Conservation (phyloP, 2,797 vertebrate genomes). For the Alca torda region DNA sequence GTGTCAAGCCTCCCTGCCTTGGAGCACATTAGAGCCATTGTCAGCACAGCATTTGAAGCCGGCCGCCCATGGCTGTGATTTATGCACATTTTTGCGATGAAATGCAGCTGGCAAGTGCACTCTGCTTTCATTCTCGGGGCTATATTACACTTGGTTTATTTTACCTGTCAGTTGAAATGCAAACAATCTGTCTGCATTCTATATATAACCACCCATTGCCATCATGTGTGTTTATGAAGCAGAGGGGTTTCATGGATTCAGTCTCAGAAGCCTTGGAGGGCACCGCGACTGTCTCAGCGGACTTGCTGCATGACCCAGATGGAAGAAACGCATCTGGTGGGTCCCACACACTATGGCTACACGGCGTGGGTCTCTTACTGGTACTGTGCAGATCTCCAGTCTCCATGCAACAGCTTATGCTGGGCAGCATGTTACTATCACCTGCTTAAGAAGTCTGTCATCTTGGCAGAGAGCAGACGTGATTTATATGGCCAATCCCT, state of each 20-base stretch:
- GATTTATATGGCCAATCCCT: background rate
- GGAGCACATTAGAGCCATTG: background rate
- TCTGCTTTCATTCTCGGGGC: background rate
- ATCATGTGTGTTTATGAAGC: background rate
- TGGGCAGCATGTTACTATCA: background rate
- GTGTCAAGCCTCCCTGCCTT: background rate
- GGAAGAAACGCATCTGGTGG: background rate
- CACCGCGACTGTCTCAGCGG: background rate
- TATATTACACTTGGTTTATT: background rate
- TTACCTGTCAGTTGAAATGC: conserved; percentile 29
- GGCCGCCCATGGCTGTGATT: background rate
- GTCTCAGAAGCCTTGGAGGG: background rate
- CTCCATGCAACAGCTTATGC: background rate
- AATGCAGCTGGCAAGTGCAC: conserved; percentile 5
- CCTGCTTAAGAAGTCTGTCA: background rate
- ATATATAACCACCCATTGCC: background rate
- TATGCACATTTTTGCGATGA: background rate
- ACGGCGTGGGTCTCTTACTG: background rate
- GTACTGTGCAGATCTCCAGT: background rate
- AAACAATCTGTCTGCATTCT: background rate
- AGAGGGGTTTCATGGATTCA: background rate
- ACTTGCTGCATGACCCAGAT: background rate
- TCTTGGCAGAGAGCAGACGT: background rate
- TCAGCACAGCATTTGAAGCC: background rate
- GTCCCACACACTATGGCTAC: background rate